phyloP scores from a whole-genome alignment of 2,888 invertebrate genomes.

The Amphipoea lucens region DNA sequence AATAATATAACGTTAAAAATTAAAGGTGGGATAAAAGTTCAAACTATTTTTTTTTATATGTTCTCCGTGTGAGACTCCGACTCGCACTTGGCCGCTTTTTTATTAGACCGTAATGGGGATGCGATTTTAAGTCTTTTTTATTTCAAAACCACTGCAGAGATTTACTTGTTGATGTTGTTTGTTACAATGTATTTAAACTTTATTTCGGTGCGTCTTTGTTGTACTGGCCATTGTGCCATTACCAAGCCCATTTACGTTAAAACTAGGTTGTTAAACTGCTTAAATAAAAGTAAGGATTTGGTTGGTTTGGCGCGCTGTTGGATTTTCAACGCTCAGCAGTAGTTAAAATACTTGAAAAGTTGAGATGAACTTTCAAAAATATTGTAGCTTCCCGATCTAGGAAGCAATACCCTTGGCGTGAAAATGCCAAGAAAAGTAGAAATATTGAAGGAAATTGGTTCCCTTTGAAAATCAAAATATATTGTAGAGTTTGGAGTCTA shows the following conservation, averaged over 20 bases:
- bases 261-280: background rate
- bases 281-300: too few species aligned
- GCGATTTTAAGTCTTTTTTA: conserved; percentile 11
- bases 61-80: background rate
- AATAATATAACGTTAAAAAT: background rate
- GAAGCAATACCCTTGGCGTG: too few species aligned
- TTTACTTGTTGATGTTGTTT: background rate
- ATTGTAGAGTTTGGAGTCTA: too few species aligned
- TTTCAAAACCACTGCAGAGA: conserved; percentile 1
- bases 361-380: too few species aligned
- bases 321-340: background rate
- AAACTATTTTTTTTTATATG: too few species aligned
- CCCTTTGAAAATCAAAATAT: too few species aligned
- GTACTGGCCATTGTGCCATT: too few species aligned
- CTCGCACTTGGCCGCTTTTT: conserved; percentile 4
- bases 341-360: background rate
- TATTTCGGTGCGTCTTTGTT: background rate
- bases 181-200: background rate
- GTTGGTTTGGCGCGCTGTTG: background rate
- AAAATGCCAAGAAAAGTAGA: too few species aligned
- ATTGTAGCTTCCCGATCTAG: too few species aligned
- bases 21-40: background rate
- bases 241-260: background rate
- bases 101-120: conserved; percentile 8
- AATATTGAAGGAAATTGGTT: too few species aligned